Percentiles rank a stretch among this genome's conserved stretches.
phyloP scores from a whole-genome alignment of 2,888 invertebrate genomes.

The Endomychus coccineus region DNA sequence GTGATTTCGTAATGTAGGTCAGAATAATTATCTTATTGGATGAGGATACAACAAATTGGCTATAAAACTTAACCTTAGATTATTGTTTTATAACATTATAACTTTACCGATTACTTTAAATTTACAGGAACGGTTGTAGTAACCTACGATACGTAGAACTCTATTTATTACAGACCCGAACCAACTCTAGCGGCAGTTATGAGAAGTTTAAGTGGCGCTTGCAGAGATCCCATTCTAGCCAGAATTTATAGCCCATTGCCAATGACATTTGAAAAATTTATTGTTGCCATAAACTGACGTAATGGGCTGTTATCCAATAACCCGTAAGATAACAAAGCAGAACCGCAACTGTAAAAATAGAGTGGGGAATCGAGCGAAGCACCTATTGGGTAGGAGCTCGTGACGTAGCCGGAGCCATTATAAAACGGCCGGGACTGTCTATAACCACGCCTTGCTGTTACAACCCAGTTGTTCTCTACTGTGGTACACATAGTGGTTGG shows the following conservation, averaged over 20 bases:
- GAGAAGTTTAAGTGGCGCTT: conserved; percentile 14
- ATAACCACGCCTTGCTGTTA: conserved; percentile 21
- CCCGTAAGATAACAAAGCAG: conserved; percentile 10
- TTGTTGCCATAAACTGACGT: conserved; percentile 16
- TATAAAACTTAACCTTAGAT: too few relatives aligned
- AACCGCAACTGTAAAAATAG: too few relatives aligned
- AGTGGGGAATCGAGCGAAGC: conserved; percentile 16
- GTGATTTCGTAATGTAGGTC: too few relatives aligned
- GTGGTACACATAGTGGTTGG: conserved; percentile 11
- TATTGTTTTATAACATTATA: too few relatives aligned
- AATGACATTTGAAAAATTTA: conserved; percentile 28
- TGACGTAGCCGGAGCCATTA: conserved; percentile 32
- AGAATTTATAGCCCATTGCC: conserved; percentile 24
- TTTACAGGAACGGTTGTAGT: background rate
- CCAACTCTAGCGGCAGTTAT: conserved; percentile 16
- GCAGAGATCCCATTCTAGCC: conserved; percentile 15
- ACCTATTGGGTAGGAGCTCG: conserved; percentile 25
- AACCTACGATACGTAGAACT: too few relatives aligned
- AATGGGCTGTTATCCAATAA: conserved; percentile 22
- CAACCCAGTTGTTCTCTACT: too few relatives aligned
- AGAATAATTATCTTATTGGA: too few relatives aligned
- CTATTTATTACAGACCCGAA: conserved; percentile 9
- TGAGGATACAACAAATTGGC: too few relatives aligned
- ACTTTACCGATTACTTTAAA: background rate
- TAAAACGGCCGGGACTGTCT: conserved; percentile 28